phyloP scores from a whole-genome alignment of 1,140 invertebrate species.

The Heterodera schachtii region DNA sequence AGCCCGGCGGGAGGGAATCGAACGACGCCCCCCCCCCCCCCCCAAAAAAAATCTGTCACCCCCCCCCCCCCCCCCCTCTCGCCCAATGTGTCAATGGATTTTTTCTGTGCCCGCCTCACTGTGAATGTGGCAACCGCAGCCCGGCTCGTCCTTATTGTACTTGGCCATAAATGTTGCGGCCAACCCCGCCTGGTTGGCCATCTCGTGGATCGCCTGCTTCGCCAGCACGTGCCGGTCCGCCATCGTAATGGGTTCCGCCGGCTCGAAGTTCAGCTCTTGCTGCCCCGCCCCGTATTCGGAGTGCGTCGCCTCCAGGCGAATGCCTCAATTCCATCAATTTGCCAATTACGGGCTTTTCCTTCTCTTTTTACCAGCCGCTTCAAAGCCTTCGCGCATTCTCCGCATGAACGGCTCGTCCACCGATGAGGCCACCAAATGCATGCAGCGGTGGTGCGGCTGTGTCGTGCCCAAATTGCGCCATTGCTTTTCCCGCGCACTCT shows the following conservation, averaged over 20 bases:
- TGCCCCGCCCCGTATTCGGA: slow-evolving; percentile 11
- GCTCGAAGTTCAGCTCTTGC: slow-evolving; percentile 27
- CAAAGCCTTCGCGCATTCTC: slow-evolving; percentile 11
- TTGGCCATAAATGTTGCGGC: slow-evolving; percentile 25
- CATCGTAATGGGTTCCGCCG: slow-evolving; percentile 18
- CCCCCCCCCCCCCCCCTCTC: no score
- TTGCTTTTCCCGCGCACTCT: slow-evolving; percentile 12
- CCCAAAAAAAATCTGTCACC: no score
- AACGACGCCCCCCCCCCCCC: no score
- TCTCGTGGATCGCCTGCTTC: slow-evolving; percentile 21
- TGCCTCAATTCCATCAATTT: not conserved
- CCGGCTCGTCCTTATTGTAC: not conserved
- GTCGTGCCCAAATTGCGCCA: slow-evolving; percentile 7
- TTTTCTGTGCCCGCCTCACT: not conserved
- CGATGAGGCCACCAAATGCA: not conserved
- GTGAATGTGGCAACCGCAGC: slow-evolving; percentile 24
- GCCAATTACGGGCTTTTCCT: not conserved
- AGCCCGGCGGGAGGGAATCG: no score
- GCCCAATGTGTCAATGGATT: not conserved
- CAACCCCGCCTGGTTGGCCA: slow-evolving; percentile 16
- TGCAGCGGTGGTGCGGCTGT: slow-evolving; percentile 16
- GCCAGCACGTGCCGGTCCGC: slow-evolving; percentile 24
- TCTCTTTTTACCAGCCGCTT: not conserved
- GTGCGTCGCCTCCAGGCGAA: slow-evolving; percentile 23
- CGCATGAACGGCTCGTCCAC: slow-evolving; percentile 21